Percentiles rank a stretch among this genome's conserved stretches.
phyloP scores from a whole-genome alignment of 2,797 vertebrate species.

The Etheostoma perlongum region DNA sequence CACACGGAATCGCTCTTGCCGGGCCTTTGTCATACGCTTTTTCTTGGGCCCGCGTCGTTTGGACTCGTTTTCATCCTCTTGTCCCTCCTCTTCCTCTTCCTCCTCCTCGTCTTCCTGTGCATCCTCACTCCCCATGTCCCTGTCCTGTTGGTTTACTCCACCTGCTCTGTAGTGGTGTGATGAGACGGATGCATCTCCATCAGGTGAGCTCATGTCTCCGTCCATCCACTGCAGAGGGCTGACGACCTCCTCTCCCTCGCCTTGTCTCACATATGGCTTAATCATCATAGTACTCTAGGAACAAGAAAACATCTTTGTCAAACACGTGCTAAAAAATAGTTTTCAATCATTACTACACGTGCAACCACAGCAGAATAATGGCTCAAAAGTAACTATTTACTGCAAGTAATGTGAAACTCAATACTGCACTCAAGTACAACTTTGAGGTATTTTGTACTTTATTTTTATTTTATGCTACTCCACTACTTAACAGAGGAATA shows the following conservation, averaged over 20 bases:
- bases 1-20: constrained; percentile 92
- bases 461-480: neutral
- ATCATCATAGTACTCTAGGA: constrained; percentile 87
- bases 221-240: constrained; percentile 90
- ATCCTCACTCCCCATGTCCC: constrained; percentile 83
- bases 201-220: constrained; percentile 85
- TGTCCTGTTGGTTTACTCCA: constrained; percentile 52
- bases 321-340: neutral
- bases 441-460: neutral
- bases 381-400: neutral
- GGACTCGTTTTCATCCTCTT: constrained; percentile 88
- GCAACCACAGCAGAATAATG: neutral
- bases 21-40: constrained; percentile 97
- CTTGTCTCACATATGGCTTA: constrained; percentile 83
- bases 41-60: constrained; percentile 95
- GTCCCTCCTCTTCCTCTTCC: constrained; percentile 82
- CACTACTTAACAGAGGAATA: neutral
- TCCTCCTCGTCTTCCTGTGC: constrained; percentile 87
- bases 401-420: neutral
- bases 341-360: neutral
- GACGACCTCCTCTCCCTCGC: constrained; percentile 87
- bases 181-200: constrained; percentile 79
- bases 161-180: constrained; percentile 73
- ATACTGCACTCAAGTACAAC: neutral
- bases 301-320: constrained; percentile 27